A percentile compares a stretch with the other conserved stretches of the same genome.
Conservation (phyloP, 2,888 invertebrate genomes). For the Idaea biselata region DNA sequence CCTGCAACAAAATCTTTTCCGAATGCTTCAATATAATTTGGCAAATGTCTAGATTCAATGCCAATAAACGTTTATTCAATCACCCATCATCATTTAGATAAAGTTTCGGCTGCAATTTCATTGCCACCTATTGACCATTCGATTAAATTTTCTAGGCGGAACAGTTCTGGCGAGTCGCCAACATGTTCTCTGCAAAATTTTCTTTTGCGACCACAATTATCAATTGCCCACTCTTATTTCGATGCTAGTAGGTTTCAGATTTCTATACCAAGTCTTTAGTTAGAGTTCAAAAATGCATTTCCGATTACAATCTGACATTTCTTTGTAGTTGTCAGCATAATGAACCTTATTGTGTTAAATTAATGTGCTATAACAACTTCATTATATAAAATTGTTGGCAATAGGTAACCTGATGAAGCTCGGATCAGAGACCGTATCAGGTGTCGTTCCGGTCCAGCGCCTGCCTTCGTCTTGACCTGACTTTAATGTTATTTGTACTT, state of each 20-base stretch:
- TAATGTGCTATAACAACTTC: neutral
- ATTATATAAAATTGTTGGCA: conserved; percentile 29
- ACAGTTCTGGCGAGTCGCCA: conserved; percentile 49
- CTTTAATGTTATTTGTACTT: conserved; percentile 55
- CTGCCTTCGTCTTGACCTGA: conserved; percentile 45
- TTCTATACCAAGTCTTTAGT: conserved; percentile 13
- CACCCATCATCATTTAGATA: neutral
- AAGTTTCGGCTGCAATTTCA: conserved; percentile 30
- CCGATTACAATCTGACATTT: neutral
- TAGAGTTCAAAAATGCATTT: neutral
- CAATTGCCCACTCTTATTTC: conserved; percentile 18
- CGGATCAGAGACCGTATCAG: conserved; percentile 60
- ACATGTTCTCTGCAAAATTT: conserved; percentile 26
- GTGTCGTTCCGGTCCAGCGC: conserved; percentile 61
- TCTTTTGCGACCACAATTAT: conserved; percentile 9
- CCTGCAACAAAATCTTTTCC: too few relatives aligned
- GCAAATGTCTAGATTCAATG: too few relatives aligned
- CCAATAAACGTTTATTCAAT: neutral
- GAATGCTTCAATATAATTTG: too few relatives aligned
- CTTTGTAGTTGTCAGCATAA: neutral
- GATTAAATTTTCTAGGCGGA: conserved; percentile 47
- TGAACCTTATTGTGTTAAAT: neutral
- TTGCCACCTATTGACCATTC: conserved; percentile 42
- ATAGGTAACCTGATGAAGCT: conserved; percentile 56
- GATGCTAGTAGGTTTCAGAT: conserved; percentile 21